Conservation (phyloP, 2,797 vertebrate genomes). For the Halcyon leucocephala region DNA sequence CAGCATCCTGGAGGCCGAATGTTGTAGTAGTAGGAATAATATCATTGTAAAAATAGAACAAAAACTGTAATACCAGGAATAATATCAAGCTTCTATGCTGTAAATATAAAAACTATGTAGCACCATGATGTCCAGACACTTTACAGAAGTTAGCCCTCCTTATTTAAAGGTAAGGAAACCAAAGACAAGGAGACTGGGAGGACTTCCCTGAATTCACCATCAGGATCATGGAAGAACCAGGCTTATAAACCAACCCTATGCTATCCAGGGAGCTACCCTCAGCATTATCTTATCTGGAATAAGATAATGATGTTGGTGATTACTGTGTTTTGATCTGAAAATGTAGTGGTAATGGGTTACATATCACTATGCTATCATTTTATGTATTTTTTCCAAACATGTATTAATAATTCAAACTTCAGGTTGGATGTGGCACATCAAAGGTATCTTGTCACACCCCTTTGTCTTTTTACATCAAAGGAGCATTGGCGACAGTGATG, state of each 20-base stretch:
- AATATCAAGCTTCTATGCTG: not conserved
- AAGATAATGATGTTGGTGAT: constrained; percentile 6
- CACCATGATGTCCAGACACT: not conserved
- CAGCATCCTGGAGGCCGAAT: not conserved
- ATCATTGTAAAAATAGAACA: constrained; percentile 5
- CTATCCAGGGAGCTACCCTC: not conserved
- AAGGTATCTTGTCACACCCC: not conserved
- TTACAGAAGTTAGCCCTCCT: not conserved
- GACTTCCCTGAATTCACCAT: not conserved
- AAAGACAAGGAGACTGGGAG: not conserved
- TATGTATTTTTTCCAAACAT: constrained; percentile 37
- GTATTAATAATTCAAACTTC: constrained; percentile 45
- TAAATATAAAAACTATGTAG: not conserved
- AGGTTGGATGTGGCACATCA: constrained; percentile 2
- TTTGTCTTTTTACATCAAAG: constrained; percentile 4
- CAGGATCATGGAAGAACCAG: not conserved
- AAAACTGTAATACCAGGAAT: not conserved
- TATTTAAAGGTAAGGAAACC: not conserved
- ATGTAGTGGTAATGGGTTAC: not conserved
- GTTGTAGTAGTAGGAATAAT: not conserved
- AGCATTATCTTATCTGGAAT: not conserved
- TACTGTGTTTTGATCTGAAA: constrained; percentile 40
- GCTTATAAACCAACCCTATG: accelerated
- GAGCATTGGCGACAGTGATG: not conserved
- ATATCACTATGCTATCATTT: constrained; percentile 19